Base-by-base conservation (phyloP, 2,888 invertebrate genomes). In the Chymomyza caudatula region DNA sequence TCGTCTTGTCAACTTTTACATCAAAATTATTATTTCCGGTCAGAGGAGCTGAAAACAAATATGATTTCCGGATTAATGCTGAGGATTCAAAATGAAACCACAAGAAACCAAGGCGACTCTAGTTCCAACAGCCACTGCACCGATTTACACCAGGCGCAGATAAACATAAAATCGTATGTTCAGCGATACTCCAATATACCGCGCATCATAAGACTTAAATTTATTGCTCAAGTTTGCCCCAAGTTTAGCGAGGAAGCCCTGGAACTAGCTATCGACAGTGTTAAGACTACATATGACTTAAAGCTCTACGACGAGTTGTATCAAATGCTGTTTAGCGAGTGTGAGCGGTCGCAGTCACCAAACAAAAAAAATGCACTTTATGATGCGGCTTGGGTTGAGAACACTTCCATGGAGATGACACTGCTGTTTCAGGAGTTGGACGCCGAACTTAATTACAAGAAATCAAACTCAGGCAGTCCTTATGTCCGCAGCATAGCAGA, bases 171-270 rank as follows among this genome's bases (percentile, higher is more conserved):
- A 15, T 69, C 62, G 51, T 80, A 80, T 67, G 75, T 66, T 2
- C 59, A 77, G 29, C 80, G 85, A 0, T 80, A 80, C 17, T 56
- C 69, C 22, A 68, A 77, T 4, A 67, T 68, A 2, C 44, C 75
- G 0, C 69, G 80, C 0, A 56, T 80, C 8, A 60, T 68, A 2
- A 83, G 80, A 0, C 62, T 80, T 1, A 71, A 66, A 66, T 80
- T 80, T 4, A 85, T 85, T 4, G 83, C 80, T 0, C 58, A 71
- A 20, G 85, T 85, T 23, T 79, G 80, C 25, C 83, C 83, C 6
- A 67, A 70, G 19, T 53, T 85, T 15, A 67, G 75, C 1, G 65
- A 79, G 13, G 61, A 67, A n/a, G 80, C 80, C 2, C 62, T 80
- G 0, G 69, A 79, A 37, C 29, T 85, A 62, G 80, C 80, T 54